These are phyloP conservation scores for Todiramphus saurophagus DNA, from an alignment of 2,113 vertebrate genomes.

Conservation along the genomic window DNA sequence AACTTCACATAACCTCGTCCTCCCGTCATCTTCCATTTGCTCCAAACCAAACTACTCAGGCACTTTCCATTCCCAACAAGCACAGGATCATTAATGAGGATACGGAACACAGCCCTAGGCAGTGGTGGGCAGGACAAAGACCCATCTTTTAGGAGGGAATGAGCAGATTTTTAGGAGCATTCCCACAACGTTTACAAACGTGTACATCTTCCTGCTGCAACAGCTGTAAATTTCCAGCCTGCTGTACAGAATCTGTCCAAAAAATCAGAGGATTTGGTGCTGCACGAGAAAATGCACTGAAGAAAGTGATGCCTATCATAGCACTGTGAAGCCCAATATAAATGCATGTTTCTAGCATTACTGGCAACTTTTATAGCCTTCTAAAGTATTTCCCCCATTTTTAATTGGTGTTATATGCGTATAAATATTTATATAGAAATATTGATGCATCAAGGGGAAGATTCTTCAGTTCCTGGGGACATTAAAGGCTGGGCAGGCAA, in stretches of 20 bases:
- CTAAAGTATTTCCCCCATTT: background rate
- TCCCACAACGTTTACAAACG: background rate
- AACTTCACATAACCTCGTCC: background rate
- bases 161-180: background rate
- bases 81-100: background rate
- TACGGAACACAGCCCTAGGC: background rate
- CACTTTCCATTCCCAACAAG: background rate
- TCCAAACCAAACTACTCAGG: background rate
- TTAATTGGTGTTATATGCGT: background rate
- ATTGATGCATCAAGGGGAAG: background rate
- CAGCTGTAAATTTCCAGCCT: background rate
- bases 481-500: background rate
- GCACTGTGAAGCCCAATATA: background rate
- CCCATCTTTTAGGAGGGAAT: background rate
- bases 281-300: background rate
- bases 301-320: background rate
- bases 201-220: accelerated
- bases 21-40: background rate
- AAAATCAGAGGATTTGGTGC: background rate
- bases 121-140: background rate
- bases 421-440: too few relatives aligned
- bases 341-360: background rate
- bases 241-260: background rate
- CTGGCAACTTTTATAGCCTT: background rate
- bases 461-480: background rate